phyloP scores from a whole-genome alignment of 2,113 vertebrate species.

The Chaenocephalus aceratus region DNA sequence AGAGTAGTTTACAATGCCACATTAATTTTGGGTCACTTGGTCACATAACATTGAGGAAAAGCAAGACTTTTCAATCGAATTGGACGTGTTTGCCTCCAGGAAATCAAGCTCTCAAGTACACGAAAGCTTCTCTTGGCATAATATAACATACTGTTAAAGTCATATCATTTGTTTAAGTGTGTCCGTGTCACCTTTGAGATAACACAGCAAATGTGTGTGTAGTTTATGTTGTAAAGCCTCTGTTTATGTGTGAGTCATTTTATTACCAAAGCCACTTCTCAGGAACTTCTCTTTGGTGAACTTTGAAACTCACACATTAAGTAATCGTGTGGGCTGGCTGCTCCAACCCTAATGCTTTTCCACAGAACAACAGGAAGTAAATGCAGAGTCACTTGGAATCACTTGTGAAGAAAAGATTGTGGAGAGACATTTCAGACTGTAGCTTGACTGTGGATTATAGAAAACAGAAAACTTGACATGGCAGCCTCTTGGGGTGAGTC shows the following conservation, averaged over 20 bases:
- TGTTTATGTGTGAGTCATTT: not conserved
- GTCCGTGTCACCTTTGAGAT: too few relatives aligned
- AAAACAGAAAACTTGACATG: slow-evolving; percentile 11
- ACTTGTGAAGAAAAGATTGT: not conserved
- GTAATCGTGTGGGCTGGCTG: not conserved
- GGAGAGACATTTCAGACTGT: not conserved
- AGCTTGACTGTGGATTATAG: not conserved
- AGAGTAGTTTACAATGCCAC: too few relatives aligned
- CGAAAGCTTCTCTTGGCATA: too few relatives aligned
- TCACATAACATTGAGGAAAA: too few relatives aligned
- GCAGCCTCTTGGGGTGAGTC: slow-evolving; percentile 29
- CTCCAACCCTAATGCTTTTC: not conserved
- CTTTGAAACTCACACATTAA: slow-evolving; percentile 26
- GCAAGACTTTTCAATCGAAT: too few relatives aligned
- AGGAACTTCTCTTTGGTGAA: slow-evolving; percentile 17
- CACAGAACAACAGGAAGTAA: not conserved
- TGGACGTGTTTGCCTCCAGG: too few relatives aligned
- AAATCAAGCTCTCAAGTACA: too few relatives aligned
- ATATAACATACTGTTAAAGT: too few relatives aligned
- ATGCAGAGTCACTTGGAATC: not conserved
- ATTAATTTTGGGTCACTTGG: too few relatives aligned
- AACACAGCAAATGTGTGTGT: not conserved
- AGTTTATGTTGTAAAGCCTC: not conserved
- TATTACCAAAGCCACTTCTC: slow-evolving; percentile 11
- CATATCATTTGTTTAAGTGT: too few relatives aligned